These are phyloP conservation scores for Dimorphilus gyrociliatus DNA, from an alignment of 2,888 invertebrate species.

Conservation along the genomic window DNA sequence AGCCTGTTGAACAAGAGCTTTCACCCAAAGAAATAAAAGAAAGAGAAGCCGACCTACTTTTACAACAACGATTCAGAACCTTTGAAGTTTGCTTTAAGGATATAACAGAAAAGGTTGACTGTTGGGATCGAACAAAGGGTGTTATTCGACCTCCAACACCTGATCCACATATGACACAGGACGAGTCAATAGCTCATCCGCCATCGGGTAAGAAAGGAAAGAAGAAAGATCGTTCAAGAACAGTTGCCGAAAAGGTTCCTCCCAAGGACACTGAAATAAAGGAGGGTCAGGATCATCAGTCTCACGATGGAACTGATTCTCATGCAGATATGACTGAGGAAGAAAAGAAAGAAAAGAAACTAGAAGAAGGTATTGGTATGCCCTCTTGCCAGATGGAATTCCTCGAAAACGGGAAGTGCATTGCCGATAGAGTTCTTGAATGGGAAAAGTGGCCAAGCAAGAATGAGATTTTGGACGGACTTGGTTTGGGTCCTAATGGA, in stretches of 20 bases:
- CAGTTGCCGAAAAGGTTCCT: too few species aligned
- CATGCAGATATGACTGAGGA: constrained; percentile 13
- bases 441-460: constrained; percentile 9
- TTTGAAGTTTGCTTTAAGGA: constrained; percentile 32
- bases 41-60: constrained; percentile 25
- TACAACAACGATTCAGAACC: constrained; percentile 32
- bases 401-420: constrained; percentile 12
- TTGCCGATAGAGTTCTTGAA: constrained; percentile 11
- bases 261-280: too few species aligned
- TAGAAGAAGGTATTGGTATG: constrained; percentile 25
- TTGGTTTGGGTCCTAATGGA: constrained; percentile 34
- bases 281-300: too few species aligned
- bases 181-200: constrained; percentile 22
- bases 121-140: constrained; percentile 33
- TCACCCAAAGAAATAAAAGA: too few species aligned
- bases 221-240: too few species aligned
- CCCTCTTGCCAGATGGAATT: constrained; percentile 30
- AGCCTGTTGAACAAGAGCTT: too few species aligned
- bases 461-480: constrained; percentile 35
- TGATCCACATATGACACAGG: too few species aligned
- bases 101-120: constrained; percentile 28
- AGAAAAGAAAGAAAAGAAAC: constrained; percentile 14
- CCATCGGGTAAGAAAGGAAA: constrained; percentile 27
- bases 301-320: too few species aligned
- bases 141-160: constrained; percentile 26